Evolutionary conservation across 2,888 invertebrate genomes (phyloP), one percentile per base, ranked within the genome.

Genomic region (Petrolisthes manimaculis): DNA sequence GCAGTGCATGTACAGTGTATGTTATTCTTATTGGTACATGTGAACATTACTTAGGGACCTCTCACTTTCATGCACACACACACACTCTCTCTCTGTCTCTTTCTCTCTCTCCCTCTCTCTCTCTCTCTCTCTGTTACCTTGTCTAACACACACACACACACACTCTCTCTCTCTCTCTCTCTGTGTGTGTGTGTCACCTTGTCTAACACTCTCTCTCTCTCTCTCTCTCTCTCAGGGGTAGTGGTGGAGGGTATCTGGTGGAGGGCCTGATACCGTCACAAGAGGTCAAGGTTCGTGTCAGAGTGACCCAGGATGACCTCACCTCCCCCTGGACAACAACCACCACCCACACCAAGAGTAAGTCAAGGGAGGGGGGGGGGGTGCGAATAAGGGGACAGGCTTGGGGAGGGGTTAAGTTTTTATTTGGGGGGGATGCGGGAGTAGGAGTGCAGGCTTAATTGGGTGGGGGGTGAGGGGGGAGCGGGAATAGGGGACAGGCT

Each of bases 321-420:
- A 55, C 18, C 56, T 84, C 84, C 5, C 81, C 84, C 0, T 88
- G 88, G 88, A 67, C 84, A 5, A 24, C 6, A 53, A 6, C 84
- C 75, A 80, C 84, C 37, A 55, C 79, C 53, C 79, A 71, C 51
- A 88, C 88, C 24, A 88, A 88, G 61, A 75, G 88, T 84, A 61
- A 54, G 81, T n/a, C n/a, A n/a, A n/a, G n/a, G n/a, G n/a, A n/a
- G n/a, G n/a, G n/a, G n/a, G n/a, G n/a, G n/a, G n/a, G n/a, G n/a
- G n/a, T n/a, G n/a, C n/a, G n/a, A n/a, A n/a, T n/a, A n/a, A n/a
- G n/a, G n/a, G n/a, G n/a, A n/a, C n/a, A n/a, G n/a, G n/a, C n/a
- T n/a, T n/a, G n/a, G n/a, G n/a, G n/a, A n/a, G n/a, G n/a, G n/a
- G n/a, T n/a, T n/a, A n/a, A n/a, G n/a, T n/a, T n/a, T n/a, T n/a